Percentiles rank a stretch among this genome's conserved stretches.
Conservation (phyloP, 1,140 invertebrate species). For the Camponotus vicinus region DNA sequence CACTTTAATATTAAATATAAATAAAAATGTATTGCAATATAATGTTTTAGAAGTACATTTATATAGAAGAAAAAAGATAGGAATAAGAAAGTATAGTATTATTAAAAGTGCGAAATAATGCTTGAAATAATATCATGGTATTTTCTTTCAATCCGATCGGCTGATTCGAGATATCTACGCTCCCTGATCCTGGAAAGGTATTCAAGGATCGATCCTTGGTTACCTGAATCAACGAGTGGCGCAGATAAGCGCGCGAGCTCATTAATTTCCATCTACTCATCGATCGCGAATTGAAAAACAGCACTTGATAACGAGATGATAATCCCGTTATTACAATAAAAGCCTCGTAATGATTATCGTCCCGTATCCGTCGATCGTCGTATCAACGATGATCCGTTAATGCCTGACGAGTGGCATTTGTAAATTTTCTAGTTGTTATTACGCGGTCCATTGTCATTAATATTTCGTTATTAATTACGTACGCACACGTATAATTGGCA, state of each 20-base stretch:
- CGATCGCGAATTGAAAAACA: conserved; percentile 59
- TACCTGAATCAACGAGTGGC: conserved; percentile 59
- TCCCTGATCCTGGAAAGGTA: conserved; percentile 18
- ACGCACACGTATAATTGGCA: conserved; percentile 50
- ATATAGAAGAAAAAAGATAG: not conserved
- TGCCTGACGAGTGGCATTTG: conserved; percentile 60
- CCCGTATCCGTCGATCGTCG: conserved; percentile 29
- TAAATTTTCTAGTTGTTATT: conserved; percentile 60
- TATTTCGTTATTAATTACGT: conserved; percentile 70
- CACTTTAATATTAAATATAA: conserved; percentile 13
- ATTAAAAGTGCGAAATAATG: conserved; percentile 55
- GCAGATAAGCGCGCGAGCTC: conserved; percentile 54
- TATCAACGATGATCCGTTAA: conserved; percentile 65
- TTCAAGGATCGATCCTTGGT: conserved; percentile 44
- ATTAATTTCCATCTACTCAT: conserved; percentile 46
- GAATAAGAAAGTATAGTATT: not conserved
- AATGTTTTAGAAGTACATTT: not conserved
- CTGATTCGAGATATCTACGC: conserved; percentile 63
- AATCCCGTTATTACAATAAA: conserved; percentile 61
- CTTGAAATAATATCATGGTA: conserved; percentile 83
- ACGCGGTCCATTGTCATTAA: conserved; percentile 57
- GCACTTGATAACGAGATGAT: conserved; percentile 60
- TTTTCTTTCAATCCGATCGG: conserved; percentile 84
- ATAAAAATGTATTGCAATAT: not conserved
- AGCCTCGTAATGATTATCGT: conserved; percentile 63